A percentile compares a stretch with the other conserved stretches of the same genome.
Conservation (phyloP, 2,888 invertebrate species). For the Nomada ferruginata region DNA sequence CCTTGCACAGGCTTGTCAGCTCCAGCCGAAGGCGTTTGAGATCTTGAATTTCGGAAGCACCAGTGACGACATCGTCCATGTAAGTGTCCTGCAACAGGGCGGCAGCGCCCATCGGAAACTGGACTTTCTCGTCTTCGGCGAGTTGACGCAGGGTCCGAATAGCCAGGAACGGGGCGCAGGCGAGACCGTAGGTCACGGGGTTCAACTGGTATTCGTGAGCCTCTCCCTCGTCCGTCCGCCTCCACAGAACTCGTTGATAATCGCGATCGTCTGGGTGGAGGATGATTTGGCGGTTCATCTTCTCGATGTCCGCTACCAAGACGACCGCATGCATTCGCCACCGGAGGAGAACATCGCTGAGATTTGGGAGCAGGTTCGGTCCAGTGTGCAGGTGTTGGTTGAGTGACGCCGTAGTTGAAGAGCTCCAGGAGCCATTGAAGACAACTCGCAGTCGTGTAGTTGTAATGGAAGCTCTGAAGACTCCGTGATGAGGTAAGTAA, state of each 20-base stretch:
- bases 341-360: neutral
- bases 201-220: neutral
- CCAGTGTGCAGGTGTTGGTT: neutral
- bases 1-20: neutral
- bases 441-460: neutral
- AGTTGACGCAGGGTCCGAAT: neutral
- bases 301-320: neutral
- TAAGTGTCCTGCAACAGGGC: neutral
- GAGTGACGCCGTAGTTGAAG: neutral
- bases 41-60: neutral
- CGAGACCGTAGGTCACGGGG: neutral
- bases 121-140: neutral
- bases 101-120: neutral
- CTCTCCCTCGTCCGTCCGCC: too few relatives aligned
- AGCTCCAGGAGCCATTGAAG: neutral
- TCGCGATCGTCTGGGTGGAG: neutral
- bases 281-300: slow-evolving; percentile 2
- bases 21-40: neutral
- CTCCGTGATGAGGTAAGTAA: neutral
- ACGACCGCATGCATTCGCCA: neutral
- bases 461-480: too few relatives aligned
- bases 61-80: neutral
- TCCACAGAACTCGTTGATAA: neutral
- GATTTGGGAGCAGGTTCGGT: neutral
- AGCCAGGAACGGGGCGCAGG: slow-evolving; percentile 4